A percentile compares a stretch with the other conserved stretches of the same genome.
These are phyloP conservation scores for Spea hammondii DNA, from an alignment of 2,797 vertebrate genomes.

Conservation along the genomic window DNA sequence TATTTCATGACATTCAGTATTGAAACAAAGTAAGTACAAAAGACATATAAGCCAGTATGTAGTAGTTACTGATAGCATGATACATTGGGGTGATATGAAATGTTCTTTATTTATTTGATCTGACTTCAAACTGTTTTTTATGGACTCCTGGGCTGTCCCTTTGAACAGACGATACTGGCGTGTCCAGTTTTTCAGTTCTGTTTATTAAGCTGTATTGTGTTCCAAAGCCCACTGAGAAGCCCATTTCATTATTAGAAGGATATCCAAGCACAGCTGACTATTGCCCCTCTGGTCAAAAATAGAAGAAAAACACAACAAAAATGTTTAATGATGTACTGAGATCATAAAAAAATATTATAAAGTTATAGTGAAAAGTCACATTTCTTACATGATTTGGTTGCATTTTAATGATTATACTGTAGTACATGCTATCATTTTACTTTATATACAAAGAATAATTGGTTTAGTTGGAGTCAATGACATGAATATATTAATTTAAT, in stretches of 20 bases:
- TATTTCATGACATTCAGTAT: too few relatives aligned
- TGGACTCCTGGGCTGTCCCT: constrained; percentile 26
- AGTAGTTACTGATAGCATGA: too few relatives aligned
- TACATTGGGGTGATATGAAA: neutral
- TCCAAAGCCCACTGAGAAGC: constrained; percentile 13
- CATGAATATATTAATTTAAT: too few relatives aligned
- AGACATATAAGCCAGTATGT: neutral
- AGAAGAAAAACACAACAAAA: too few relatives aligned
- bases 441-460: too few relatives aligned
- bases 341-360: too few relatives aligned
- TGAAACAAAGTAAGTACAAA: neutral
- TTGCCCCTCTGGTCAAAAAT: neutral
- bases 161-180: constrained; percentile 48
- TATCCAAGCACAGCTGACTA: constrained; percentile 20
- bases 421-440: too few relatives aligned
- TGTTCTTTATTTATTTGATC: constrained; percentile 39
- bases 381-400: too few relatives aligned
- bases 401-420: too few relatives aligned
- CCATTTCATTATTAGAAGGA: constrained; percentile 35
- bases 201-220: constrained; percentile 36
- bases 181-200: constrained; percentile 43
- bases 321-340: too few relatives aligned
- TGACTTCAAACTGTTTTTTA: constrained; percentile 21
- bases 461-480: too few relatives aligned
- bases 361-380: too few relatives aligned